phyloP scores from a whole-genome alignment of 2,113 vertebrate genomes.

The Typhlomys cinereus region DNA sequence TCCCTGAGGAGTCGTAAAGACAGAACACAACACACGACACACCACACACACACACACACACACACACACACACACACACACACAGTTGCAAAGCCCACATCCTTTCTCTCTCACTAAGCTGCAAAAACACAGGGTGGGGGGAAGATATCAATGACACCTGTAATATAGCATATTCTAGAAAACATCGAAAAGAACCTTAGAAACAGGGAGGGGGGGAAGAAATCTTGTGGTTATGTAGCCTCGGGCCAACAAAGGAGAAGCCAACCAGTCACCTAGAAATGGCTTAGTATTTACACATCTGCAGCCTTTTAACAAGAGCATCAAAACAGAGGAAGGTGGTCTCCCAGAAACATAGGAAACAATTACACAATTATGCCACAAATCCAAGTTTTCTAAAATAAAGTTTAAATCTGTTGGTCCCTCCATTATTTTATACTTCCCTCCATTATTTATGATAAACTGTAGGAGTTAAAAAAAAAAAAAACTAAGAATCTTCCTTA shows the following conservation, averaged over 20 bases:
- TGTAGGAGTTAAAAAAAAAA: neutral
- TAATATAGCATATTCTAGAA: neutral
- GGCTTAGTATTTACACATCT: neutral
- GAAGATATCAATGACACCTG: neutral
- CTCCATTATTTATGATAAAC: neutral
- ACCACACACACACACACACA: too few species aligned
- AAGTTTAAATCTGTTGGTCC: neutral
- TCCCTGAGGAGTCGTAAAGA: neutral
- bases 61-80: too few species aligned
- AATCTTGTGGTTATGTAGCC: neutral
- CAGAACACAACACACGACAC: constrained; percentile 29
- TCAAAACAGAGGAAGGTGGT: neutral
- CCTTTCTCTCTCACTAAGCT: neutral
- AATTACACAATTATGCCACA: neutral
- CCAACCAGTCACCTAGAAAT: fast-evolving
- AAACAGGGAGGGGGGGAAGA: neutral
- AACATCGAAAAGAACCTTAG: neutral
- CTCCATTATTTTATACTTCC: neutral
- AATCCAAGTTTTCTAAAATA: neutral
- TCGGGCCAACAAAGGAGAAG: neutral
- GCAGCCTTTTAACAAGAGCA: neutral
- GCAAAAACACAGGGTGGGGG: fast-evolving
- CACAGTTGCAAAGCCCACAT: too few species aligned
- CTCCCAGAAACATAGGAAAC: neutral
- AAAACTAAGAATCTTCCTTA: neutral